Percentiles rank a stretch among this genome's conserved stretches.
Evolutionary conservation across 2,888 invertebrate species (phyloP).

Genomic region (Sepiola atlantica): DNA sequence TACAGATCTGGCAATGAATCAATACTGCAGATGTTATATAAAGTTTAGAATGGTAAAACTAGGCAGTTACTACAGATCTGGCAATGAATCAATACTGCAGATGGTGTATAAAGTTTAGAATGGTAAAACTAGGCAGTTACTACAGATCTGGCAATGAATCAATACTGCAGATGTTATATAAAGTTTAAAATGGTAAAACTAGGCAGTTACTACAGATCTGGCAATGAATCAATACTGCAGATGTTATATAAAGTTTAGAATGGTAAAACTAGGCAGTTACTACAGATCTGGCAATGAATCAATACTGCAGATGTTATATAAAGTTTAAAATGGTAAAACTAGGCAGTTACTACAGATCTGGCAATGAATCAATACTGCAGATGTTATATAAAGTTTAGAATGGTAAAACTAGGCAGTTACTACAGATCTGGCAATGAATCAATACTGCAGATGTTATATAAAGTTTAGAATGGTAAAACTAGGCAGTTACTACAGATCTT

Average conservation of each 20-base stretch:
- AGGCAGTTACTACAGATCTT: background rate
- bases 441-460: background rate
- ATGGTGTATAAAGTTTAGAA: background rate
- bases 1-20: background rate
- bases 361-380: background rate
- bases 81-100: background rate
- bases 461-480: background rate
- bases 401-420: background rate
- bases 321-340: background rate
- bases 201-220: background rate
- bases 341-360: background rate
- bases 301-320: background rate
- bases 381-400: background rate
- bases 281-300: background rate
- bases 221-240: background rate
- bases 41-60: background rate
- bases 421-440: background rate
- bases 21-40: background rate
- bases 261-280: background rate
- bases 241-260: background rate
- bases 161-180: background rate
- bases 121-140: background rate
- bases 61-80: background rate
- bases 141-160: background rate
- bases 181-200: background rate